A percentile compares a stretch with the other conserved stretches of the same genome.
Evolutionary conservation across 2,113 vertebrate genomes (phyloP).

Genomic region (Microcebus lehilahytsara): DNA sequence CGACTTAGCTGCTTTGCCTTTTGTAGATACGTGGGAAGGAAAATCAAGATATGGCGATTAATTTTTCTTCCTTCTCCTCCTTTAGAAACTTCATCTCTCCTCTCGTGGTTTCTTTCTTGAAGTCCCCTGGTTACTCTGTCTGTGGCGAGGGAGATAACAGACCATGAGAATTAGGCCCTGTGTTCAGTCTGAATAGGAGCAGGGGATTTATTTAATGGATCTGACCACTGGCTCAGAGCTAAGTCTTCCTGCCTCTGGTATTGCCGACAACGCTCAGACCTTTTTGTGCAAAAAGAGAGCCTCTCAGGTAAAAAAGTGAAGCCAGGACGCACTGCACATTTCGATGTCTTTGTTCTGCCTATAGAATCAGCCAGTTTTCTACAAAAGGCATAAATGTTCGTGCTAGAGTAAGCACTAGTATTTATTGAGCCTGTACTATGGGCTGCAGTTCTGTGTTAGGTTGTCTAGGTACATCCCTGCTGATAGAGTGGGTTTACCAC

Average conservation of each 20-base stretch:
- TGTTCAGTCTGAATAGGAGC: not conserved
- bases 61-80: slow-evolving; percentile 29
- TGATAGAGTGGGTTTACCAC: not conserved
- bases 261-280: not conserved
- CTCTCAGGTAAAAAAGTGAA: not conserved
- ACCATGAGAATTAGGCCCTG: not conserved
- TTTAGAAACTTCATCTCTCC: slow-evolving; percentile 7
- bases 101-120: not conserved
- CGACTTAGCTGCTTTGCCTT: not conserved
- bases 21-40: not conserved
- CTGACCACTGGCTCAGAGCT: not conserved
- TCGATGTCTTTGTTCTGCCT: not conserved
- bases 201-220: not conserved
- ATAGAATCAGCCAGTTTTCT: not conserved
- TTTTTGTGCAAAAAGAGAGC: not conserved
- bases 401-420: not conserved
- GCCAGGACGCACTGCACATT: not conserved
- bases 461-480: not conserved
- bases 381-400: not conserved
- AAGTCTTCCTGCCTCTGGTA: not conserved
- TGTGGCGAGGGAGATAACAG: slow-evolving; percentile 27
- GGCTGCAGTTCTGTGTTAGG: not conserved
- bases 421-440: not conserved
- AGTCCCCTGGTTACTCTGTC: not conserved
- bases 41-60: not conserved